These are phyloP conservation scores for Oreotragus oreotragus DNA, from an alignment of 2,113 vertebrate species.

Conservation along the genomic window DNA sequence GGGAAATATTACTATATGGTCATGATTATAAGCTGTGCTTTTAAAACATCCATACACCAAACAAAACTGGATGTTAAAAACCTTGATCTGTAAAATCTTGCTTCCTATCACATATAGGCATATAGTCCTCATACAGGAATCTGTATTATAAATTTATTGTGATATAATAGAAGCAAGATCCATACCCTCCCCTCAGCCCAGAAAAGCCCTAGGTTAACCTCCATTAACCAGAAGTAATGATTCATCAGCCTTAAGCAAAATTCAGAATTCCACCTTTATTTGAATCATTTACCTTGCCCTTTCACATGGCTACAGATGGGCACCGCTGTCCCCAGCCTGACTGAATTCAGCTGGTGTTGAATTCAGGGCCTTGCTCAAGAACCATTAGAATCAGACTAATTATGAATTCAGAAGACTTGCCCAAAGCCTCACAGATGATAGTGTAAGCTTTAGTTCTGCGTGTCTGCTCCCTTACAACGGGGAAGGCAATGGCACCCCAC, in stretches of 20 bases:
- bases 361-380: not conserved
- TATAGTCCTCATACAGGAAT: not conserved
- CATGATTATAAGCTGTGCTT: slow-evolving; percentile 61
- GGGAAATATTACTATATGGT: slow-evolving; percentile 32
- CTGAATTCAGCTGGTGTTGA: not conserved
- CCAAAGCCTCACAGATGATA: not conserved
- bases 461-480: not conserved
- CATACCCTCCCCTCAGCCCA: not conserved
- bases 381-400: not conserved
- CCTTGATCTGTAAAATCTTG: slow-evolving; percentile 45
- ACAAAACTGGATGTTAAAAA: slow-evolving; percentile 55
- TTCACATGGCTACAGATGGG: not conserved
- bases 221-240: not conserved
- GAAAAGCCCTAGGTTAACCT: not conserved
- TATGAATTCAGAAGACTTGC: not conserved
- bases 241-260: not conserved
- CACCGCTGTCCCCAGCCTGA: not conserved
- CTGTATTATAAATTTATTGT: not conserved
- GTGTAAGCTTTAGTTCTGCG: not conserved
- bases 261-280: not conserved
- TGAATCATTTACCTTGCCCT: not conserved
- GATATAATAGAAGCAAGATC: not conserved
- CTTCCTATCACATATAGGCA: slow-evolving; percentile 19
- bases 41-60: slow-evolving; percentile 42
- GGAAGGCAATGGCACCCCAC: too few relatives aligned